phyloP scores from a whole-genome alignment of 2,797 vertebrate genomes.

The Oryzias dopingdopingensis region DNA sequence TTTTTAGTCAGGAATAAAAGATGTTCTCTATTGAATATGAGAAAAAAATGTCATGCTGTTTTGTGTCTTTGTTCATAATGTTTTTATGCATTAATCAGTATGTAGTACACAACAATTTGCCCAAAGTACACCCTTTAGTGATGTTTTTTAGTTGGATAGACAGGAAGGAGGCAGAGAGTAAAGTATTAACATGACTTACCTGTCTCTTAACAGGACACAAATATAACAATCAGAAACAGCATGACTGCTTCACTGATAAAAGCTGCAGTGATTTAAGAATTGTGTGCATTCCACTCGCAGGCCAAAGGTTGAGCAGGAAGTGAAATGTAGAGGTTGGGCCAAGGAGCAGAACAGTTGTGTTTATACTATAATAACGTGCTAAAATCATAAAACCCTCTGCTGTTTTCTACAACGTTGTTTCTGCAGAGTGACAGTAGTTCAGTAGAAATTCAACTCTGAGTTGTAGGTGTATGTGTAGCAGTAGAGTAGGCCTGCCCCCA shows the following conservation, averaged over 20 bases:
- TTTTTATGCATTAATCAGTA: too few relatives aligned
- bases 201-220: neutral
- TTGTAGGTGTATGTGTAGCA: too few relatives aligned
- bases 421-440: too few relatives aligned
- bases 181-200: neutral
- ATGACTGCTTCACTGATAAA: neutral
- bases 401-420: too few relatives aligned
- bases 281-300: constrained; percentile 35
- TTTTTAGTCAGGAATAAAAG: too few relatives aligned
- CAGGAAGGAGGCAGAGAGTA: too few relatives aligned
- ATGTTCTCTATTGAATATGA: neutral
- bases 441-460: too few relatives aligned
- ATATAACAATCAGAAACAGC: neutral
- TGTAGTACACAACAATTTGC: too few relatives aligned
- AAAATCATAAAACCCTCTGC: too few relatives aligned
- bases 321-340: constrained; percentile 21
- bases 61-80: neutral
- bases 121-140: too few relatives aligned
- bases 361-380: constrained; percentile 1
- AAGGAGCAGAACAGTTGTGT: constrained; percentile 14
- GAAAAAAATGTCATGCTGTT: neutral
- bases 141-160: too few relatives aligned
- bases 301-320: constrained; percentile 40
- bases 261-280: constrained; percentile 10
- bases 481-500: too few relatives aligned